These are phyloP conservation scores for Halcyon senegalensis DNA, from an alignment of 2,113 vertebrate genomes.

Conservation along the genomic window DNA sequence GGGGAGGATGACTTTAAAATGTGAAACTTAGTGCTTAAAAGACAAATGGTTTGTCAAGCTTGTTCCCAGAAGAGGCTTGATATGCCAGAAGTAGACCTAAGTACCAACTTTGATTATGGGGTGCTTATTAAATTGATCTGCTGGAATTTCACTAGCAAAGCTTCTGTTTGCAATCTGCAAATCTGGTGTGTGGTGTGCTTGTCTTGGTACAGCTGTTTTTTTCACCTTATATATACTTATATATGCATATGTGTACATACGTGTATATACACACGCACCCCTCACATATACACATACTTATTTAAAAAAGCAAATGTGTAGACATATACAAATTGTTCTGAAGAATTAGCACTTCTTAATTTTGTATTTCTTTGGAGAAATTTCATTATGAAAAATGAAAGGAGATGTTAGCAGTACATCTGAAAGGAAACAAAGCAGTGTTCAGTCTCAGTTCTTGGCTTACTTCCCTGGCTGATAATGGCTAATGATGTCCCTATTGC, in stretches of 20 bases:
- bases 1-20: neutral
- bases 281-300: neutral
- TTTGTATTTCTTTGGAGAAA: neutral
- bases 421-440: neutral
- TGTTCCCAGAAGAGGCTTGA: neutral
- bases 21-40: neutral
- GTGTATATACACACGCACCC: neutral
- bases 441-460: neutral
- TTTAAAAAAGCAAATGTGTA: neutral
- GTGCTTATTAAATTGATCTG: neutral
- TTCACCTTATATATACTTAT: accelerated
- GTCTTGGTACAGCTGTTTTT: neutral
- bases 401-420: neutral
- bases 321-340: neutral
- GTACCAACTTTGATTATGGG: neutral
- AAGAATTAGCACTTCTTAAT: neutral
- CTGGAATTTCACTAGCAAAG: neutral
- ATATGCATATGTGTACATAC: neutral
- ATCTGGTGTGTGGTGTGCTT: neutral
- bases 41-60: neutral
- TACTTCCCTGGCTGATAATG: neutral
- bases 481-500: neutral
- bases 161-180: neutral
- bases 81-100: neutral
- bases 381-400: neutral